phyloP scores from a whole-genome alignment of 2,113 vertebrate species.

The Hystrix cristata region DNA sequence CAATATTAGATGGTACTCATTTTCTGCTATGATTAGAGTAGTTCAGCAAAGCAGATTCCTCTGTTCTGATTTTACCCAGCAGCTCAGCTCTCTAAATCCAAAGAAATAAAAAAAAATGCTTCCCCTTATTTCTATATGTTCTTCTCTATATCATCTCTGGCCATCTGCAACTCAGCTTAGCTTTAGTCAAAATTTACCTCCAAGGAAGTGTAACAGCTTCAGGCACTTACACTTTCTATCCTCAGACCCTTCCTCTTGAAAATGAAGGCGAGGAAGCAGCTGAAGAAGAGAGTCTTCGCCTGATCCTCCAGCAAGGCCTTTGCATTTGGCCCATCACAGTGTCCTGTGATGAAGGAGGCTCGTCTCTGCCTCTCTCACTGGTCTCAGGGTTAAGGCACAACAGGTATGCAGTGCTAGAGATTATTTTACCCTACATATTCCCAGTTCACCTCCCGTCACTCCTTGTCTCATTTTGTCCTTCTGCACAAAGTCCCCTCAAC shows the following conservation, averaged over 20 bases:
- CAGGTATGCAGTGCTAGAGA: fast-evolving
- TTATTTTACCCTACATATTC: too few relatives aligned
- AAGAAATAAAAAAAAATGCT: neutral
- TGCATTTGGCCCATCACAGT: too few relatives aligned
- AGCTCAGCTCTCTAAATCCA: neutral
- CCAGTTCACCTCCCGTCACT: neutral
- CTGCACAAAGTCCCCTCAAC: neutral
- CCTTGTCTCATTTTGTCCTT: too few relatives aligned
- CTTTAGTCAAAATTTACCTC: neutral
- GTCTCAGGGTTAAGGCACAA: neutral
- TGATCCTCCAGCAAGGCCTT: fast-evolving
- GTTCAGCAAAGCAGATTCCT: neutral
- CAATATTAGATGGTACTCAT: neutral
- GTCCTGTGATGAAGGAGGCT: neutral
- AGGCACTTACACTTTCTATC: neutral
- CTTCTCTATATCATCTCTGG: neutral
- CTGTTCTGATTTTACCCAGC: neutral
- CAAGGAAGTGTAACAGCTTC: neutral
- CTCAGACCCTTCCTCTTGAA: neutral
- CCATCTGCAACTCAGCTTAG: neutral
- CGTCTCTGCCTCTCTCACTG: neutral
- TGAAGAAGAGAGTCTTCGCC: fast-evolving
- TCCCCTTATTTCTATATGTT: neutral
- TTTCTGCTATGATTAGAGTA: neutral
- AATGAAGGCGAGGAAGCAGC: neutral